Evolutionary conservation across 1,140 invertebrate species (phyloP), one percentile per base, ranked within the genome.

Genomic region (Camponotus pennsylvanicus): DNA sequence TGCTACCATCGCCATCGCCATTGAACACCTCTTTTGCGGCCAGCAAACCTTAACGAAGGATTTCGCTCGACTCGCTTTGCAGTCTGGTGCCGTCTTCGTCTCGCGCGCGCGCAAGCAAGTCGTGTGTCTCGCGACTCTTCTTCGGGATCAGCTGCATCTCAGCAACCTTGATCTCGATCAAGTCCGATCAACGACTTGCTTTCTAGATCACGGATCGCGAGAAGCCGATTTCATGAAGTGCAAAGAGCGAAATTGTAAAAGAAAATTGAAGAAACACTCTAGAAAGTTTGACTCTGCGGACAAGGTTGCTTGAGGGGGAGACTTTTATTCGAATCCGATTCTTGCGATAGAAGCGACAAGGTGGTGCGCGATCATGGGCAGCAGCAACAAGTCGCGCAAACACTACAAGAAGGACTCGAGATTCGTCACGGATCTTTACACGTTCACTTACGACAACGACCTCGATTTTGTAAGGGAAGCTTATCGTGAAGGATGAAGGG

Each of bases 381-480:
- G 93, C 87, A 94, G 92, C 86, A 92, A 89, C 76, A 95, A 94
- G 76, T 90, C 89, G 90, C 93, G 92, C 69, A 94, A 97, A 88
- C 97, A 98, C 94, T 98, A 98, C 93, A 98, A 98, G 95, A 98
- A 98, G 94, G 98, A 98, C 92, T 97, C 97, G 32, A 95, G 97
- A 89, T 98, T 98, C 94, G 96, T 98, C 63, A 95, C 97, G 87
- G 97, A 98, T 95, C 96, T 98, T 61, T 98, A 98, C 92, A 98
- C 97, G 13, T 96, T 98, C 88, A 98, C 97, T 92, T 98, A 98
- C 93, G 97, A 97, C 89, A 55, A 77, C 21, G 97, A 98, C 84
- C 93, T 93, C 64, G 94, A 94, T 87, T 85, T 92, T 86, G 94
- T 94, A 92, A 95, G 94, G 91, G 93, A 92, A 32, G 75, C 6